phyloP scores from a whole-genome alignment of 2,797 vertebrate species.

The Nannoperca obscura region DNA sequence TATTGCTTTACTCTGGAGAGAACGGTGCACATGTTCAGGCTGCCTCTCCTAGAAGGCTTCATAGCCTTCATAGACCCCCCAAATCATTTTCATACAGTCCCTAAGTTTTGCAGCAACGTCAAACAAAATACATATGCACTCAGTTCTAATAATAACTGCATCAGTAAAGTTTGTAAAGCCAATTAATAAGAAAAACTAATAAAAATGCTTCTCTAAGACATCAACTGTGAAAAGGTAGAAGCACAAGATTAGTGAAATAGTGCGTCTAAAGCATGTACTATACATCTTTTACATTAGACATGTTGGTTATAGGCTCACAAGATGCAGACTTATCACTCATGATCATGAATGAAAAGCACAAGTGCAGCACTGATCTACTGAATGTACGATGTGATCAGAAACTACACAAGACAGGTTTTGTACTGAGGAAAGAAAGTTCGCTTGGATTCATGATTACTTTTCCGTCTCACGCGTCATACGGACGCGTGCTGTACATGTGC shows the following conservation, averaged over 20 bases:
- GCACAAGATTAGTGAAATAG: slow-evolving; percentile 22
- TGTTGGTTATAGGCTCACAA: slow-evolving; percentile 16
- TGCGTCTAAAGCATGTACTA: slow-evolving; percentile 12
- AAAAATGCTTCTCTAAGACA: slow-evolving; percentile 3
- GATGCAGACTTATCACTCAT: slow-evolving; percentile 3
- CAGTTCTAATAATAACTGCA: neutral
- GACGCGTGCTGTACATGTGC: slow-evolving; percentile 55
- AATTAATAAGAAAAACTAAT: slow-evolving; percentile 2
- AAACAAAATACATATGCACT: neutral
- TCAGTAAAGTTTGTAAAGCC: slow-evolving; percentile 9
- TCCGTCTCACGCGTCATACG: slow-evolving; percentile 30
- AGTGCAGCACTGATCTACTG: slow-evolving; percentile 9
- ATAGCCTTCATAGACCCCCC: neutral
- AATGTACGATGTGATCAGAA: neutral
- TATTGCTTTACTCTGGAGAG: no score
- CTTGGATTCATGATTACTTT: slow-evolving; percentile 53
- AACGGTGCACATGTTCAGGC: no score
- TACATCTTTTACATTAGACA: slow-evolving; percentile 6
- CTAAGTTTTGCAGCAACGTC: neutral
- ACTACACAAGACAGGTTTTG: slow-evolving; percentile 6
- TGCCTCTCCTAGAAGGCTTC: no score
- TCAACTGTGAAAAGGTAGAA: neutral
- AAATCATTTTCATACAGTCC: slow-evolving; percentile 8
- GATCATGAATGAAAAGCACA: slow-evolving; percentile 15
- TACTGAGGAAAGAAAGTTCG: slow-evolving; percentile 3